Evolutionary conservation across 2,888 invertebrate species (phyloP).

Genomic region (Pseudeuparius sepicola): DNA sequence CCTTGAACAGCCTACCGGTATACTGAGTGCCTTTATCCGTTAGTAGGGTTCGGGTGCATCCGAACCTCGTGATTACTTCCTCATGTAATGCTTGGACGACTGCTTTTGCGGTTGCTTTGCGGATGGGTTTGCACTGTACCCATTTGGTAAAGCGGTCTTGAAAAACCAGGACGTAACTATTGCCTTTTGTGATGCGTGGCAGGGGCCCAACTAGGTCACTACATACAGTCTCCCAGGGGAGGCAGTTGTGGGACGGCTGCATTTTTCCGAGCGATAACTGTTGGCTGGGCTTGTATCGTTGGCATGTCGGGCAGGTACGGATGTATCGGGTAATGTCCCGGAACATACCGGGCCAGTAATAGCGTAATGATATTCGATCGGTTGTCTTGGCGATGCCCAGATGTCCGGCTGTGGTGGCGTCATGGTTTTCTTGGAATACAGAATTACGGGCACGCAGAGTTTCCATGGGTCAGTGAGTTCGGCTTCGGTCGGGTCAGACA

Average conservation of each 20-base stretch:
- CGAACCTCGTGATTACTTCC: slow-evolving; percentile 2
- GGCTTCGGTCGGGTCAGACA: not conserved
- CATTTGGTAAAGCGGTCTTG: slow-evolving; percentile 22
- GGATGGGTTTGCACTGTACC: slow-evolving; percentile 17
- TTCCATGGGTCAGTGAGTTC: slow-evolving; percentile 12
- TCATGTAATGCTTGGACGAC: slow-evolving; percentile 11
- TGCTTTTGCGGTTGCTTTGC: slow-evolving; percentile 15
- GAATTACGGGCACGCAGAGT: slow-evolving; percentile 9
- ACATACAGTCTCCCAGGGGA: slow-evolving; percentile 11
- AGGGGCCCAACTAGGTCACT: slow-evolving; percentile 12
- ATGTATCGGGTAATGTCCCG: slow-evolving; percentile 24
- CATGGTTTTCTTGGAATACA: slow-evolving; percentile 10
- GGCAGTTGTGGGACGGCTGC: slow-evolving; percentile 10
- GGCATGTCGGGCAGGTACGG: slow-evolving; percentile 21
- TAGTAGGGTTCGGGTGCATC: not conserved
- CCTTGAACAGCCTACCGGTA: no score
- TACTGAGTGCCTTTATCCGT: slow-evolving; percentile 5
- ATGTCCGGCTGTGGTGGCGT: slow-evolving; percentile 22
- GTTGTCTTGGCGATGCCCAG: slow-evolving; percentile 26
- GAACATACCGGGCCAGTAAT: slow-evolving; percentile 28
- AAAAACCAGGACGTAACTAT: slow-evolving; percentile 18
- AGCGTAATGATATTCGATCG: slow-evolving; percentile 19
- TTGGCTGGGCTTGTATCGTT: slow-evolving; percentile 22
- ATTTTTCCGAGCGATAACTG: slow-evolving; percentile 19
- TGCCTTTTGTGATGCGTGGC: slow-evolving; percentile 11